Conservation (phyloP, 1,140 invertebrate genomes). For the Saccostrea echinata region DNA sequence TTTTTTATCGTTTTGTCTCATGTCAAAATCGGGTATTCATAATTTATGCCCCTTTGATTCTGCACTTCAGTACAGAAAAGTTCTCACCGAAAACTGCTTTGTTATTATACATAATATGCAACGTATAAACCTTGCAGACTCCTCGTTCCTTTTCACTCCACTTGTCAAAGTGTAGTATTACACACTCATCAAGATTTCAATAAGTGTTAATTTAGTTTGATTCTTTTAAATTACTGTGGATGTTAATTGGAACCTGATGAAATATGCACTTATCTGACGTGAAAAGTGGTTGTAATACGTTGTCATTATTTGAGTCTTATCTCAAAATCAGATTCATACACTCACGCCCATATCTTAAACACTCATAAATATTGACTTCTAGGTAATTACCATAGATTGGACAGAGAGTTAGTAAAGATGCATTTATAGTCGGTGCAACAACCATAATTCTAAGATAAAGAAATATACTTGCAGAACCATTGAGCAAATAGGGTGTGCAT, state of each 20-base stretch:
- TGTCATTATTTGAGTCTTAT: neutral
- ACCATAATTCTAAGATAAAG: neutral
- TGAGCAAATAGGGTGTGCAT: neutral
- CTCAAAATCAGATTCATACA: neutral
- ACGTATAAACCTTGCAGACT: neutral
- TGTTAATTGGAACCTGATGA: neutral
- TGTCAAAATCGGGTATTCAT: slow-evolving; percentile 15
- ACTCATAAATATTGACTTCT: neutral
- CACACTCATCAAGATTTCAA: neutral
- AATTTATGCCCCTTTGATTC: slow-evolving; percentile 14
- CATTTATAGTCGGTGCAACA: neutral
- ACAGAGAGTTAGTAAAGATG: neutral
- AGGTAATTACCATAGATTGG: neutral
- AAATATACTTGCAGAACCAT: neutral
- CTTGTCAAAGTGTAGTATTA: neutral
- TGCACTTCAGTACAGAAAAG: neutral
- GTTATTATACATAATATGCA: neutral
- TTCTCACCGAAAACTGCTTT: neutral
- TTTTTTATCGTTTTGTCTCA: neutral
- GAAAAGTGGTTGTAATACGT: neutral
- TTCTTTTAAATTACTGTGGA: neutral
- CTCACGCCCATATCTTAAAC: neutral
- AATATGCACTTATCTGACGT: neutral
- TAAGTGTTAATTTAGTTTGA: neutral
- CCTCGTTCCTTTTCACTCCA: neutral